phyloP scores from a whole-genome alignment of 2,888 invertebrate genomes.

The Eupithecia insigniata region DNA sequence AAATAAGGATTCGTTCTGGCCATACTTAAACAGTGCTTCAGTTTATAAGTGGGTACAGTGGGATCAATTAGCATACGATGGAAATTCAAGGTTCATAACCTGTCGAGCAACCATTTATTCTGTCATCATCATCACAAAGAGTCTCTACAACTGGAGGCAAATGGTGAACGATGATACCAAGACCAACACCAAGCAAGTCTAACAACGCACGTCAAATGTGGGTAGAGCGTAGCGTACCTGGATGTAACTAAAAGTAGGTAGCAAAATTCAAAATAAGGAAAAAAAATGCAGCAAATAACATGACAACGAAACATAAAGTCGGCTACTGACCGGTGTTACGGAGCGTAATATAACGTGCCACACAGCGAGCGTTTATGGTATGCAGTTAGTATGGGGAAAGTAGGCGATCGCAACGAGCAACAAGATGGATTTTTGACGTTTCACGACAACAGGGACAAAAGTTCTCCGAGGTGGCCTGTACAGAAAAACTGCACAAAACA shows the following conservation, averaged over 20 bases:
- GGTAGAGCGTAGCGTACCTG: background rate
- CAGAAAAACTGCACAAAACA: no score
- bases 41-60: background rate
- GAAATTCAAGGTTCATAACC: background rate
- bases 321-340: no score
- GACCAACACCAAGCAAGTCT: background rate
- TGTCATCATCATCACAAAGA: background rate
- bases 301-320: no score
- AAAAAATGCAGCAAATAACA: background rate
- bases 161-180: background rate
- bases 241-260: background rate
- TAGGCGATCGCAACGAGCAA: no score
- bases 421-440: no score
- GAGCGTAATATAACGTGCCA: no score
- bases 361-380: no score
- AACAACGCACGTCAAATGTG: background rate
- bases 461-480: no score
- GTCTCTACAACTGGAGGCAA: background rate
- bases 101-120: background rate
- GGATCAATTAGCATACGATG: background rate
- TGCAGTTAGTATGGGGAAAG: no score
- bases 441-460: no score
- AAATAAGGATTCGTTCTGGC: background rate
- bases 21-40: background rate
- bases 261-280: background rate